Conservation (phyloP, 2,113 vertebrate genomes). For the Vulpes vulpes region DNA sequence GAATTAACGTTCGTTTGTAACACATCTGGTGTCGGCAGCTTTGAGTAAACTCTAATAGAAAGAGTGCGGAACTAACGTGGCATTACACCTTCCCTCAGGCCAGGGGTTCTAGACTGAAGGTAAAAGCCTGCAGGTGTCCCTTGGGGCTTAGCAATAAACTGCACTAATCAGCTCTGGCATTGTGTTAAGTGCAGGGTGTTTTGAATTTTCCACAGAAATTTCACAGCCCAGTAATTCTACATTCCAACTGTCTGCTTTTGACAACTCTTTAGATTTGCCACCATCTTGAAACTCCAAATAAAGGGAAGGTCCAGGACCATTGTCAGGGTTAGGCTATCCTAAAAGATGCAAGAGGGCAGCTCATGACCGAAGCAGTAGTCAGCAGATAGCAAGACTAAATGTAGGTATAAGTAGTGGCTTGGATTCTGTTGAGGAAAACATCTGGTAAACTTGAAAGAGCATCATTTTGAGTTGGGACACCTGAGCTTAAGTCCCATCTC, state of each 20-base stretch:
- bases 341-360: not conserved
- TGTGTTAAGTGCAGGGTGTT: slow-evolving; percentile 53
- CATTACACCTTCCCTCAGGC: slow-evolving; percentile 72
- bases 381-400: not conserved
- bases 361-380: not conserved
- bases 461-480: not conserved
- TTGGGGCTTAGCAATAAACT: slow-evolving; percentile 65
- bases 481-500: not conserved
- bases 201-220: slow-evolving; percentile 77
- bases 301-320: not conserved
- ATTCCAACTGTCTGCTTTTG: slow-evolving; percentile 65
- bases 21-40: slow-evolving; percentile 86
- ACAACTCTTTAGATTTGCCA: slow-evolving; percentile 71
- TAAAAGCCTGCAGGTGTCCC: slow-evolving; percentile 71
- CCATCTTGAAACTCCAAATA: not conserved
- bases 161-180: slow-evolving; percentile 68
- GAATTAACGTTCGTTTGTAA: slow-evolving; percentile 86
- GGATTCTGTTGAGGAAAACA: not conserved
- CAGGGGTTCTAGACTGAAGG: slow-evolving; percentile 75
- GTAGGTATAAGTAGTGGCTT: not conserved
- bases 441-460: not conserved
- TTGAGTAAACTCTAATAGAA: slow-evolving; percentile 79
- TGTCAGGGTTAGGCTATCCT: not conserved
- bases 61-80: slow-evolving; percentile 81
- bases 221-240: slow-evolving; percentile 15